These are phyloP conservation scores for Drosophila prolongata DNA, from an alignment of 2,888 invertebrate species.

Conservation along the genomic window DNA sequence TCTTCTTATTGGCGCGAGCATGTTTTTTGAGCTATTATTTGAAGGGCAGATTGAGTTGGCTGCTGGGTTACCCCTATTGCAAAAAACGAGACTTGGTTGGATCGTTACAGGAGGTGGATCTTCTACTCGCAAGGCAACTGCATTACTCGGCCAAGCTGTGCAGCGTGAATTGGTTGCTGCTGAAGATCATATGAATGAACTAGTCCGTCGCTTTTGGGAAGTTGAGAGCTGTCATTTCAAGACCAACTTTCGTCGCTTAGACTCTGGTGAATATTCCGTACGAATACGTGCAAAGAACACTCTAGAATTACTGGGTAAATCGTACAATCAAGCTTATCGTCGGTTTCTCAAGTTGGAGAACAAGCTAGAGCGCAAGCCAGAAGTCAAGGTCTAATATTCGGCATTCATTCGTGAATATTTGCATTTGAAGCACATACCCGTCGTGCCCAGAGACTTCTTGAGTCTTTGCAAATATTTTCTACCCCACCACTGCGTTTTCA, in stretches of 20 bases:
- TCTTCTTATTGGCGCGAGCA: too few relatives aligned
- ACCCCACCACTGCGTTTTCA: not conserved
- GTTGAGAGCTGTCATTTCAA: not conserved
- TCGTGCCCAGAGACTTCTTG: not conserved
- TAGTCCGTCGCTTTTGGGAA: too few relatives aligned
- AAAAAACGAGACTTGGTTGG: not conserved
- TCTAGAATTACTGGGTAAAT: not conserved
- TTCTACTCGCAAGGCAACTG: not conserved
- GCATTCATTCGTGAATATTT: not conserved
- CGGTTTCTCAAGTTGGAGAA: too few relatives aligned
- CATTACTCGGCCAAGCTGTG: not conserved
- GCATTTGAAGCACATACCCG: not conserved
- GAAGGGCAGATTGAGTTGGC: not conserved
- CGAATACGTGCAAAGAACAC: not conserved
- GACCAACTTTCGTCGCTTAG: not conserved
- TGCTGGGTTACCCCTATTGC: not conserved
- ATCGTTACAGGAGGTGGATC: not conserved
- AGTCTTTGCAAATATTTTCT: not conserved
- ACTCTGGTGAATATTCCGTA: slow-evolving; percentile 1
- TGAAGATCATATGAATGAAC: not conserved
- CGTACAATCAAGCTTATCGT: not conserved
- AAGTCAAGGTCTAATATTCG: not conserved
- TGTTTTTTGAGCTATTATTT: too few relatives aligned
- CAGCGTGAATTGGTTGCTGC: not conserved
- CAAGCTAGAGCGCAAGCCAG: not conserved